Evolutionary conservation across 2,113 vertebrate species (phyloP), one percentile per base, ranked within the genome.

Genomic region (Copsychus sechellarum): DNA sequence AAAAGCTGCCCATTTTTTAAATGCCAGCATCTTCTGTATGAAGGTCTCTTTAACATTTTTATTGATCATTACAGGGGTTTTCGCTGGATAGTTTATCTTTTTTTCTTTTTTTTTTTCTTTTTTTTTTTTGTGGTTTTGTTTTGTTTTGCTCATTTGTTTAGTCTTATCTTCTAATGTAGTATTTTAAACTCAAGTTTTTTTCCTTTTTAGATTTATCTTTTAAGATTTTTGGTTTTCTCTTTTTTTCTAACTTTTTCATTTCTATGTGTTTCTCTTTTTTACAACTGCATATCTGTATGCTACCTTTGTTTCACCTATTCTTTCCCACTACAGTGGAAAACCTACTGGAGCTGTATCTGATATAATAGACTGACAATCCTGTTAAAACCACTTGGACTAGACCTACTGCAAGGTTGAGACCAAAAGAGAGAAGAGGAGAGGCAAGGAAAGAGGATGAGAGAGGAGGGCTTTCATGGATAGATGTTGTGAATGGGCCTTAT

Each of bases 1-100:
- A 79, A 87, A 95, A 82, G 16, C 62, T 90, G 60, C 88, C 51
- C n/a, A 76, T 20, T 69, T 86, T 86, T 90, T 76, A 93, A 93
- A 92, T 86, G n/a, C 26, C 43, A 88, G 16, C 26, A 51, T 53
- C 66, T 88, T 79, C 66, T 36, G 2, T 88, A 56, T 36, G n/a
- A 85, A 82, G 81, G 57, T 17, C 12, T 88, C 43, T 86, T 65
- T 47, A 79, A 42, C 9, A 14, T 79, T 81, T 90, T 51, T 76
- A 65, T 61, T 86, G 77, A 92, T 24, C 16, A 36, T 6, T 43
- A 36, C 9, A 60, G 7, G 3, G 1, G 3, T 36, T 76, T 83
- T 86, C 23, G 14, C 10, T 33, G 25, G 14, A 66, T 8, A 74
- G 12, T 34, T 72, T 8, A 4, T 29, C 19, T 29, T 8, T 16